A percentile compares a stretch with the other conserved stretches of the same genome.
These are phyloP conservation scores for Phylloscopus collybita DNA, from an alignment of 2,797 vertebrate species.

Conservation along the genomic window DNA sequence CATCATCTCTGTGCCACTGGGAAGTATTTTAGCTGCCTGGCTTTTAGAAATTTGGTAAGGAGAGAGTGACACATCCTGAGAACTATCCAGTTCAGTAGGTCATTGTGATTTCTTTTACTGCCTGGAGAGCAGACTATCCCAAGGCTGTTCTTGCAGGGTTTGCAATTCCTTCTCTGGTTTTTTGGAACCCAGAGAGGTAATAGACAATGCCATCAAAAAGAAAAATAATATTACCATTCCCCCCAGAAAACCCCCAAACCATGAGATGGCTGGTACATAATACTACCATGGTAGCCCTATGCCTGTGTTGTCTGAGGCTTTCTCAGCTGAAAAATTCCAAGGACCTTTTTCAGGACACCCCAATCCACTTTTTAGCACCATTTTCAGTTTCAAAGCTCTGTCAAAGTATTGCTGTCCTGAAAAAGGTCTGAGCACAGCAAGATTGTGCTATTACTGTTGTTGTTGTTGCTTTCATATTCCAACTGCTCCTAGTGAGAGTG, in stretches of 20 bases:
- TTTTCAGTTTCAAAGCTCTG: not conserved
- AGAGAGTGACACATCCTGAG: not conserved
- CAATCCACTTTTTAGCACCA: not conserved
- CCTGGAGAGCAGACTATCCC: not conserved
- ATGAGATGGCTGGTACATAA: not conserved
- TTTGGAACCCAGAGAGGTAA: not conserved
- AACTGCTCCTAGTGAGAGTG: not conserved
- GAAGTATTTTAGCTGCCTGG: not conserved
- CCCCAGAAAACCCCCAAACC: rapidly evolving
- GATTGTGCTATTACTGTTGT: not conserved
- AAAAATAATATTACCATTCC: not conserved
- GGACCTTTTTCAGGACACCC: not conserved
- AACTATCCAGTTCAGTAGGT: not conserved
- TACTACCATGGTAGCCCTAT: not conserved
- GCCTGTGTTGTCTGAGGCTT: not conserved
- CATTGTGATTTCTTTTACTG: not conserved
- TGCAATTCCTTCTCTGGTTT: not conserved
- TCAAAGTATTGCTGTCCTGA: not conserved
- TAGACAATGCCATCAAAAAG: not conserved
- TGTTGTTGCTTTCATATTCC: not conserved
- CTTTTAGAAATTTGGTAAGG: not conserved
- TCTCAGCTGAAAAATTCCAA: not conserved
- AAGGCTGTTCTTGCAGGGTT: not conserved
- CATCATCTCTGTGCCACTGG: not conserved
- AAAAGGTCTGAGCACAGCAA: not conserved